phyloP scores from a whole-genome alignment of 2,797 vertebrate species.

The Bufotes viridis region DNA sequence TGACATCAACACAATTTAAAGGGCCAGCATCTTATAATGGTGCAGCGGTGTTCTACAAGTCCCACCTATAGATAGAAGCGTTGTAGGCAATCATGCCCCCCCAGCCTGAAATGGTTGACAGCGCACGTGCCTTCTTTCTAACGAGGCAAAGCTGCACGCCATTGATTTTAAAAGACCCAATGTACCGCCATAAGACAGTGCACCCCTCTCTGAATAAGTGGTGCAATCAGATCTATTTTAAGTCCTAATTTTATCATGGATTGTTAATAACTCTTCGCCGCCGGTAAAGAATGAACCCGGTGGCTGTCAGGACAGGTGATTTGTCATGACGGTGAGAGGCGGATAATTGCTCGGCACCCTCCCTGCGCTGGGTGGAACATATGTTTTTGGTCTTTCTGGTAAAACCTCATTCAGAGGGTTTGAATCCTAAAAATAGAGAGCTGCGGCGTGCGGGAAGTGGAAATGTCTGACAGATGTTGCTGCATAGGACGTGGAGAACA shows the following conservation, averaged over 20 bases:
- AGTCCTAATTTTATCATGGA: neutral
- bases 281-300: neutral
- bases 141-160: neutral
- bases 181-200: neutral
- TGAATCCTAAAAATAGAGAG: constrained; percentile 31
- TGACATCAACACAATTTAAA: neutral
- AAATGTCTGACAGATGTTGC: constrained; percentile 27
- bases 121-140: neutral
- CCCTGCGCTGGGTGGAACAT: constrained; percentile 23
- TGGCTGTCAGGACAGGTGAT: constrained; percentile 1
- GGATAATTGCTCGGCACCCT: neutral
- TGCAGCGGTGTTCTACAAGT: neutral
- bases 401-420: neutral
- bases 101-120: neutral
- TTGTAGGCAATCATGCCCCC: no score
- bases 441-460: constrained; percentile 3
- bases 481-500: neutral
- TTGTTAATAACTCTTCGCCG: neutral
- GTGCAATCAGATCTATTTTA: neutral
- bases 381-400: constrained; percentile 2
- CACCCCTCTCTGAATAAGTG: neutral
- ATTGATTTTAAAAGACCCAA: neutral
- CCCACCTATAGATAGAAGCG: no score
- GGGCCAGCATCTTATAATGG: neutral
- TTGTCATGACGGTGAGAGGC: neutral